Base-by-base conservation (phyloP, 2,113 vertebrate species). In the Channa argus region DNA sequence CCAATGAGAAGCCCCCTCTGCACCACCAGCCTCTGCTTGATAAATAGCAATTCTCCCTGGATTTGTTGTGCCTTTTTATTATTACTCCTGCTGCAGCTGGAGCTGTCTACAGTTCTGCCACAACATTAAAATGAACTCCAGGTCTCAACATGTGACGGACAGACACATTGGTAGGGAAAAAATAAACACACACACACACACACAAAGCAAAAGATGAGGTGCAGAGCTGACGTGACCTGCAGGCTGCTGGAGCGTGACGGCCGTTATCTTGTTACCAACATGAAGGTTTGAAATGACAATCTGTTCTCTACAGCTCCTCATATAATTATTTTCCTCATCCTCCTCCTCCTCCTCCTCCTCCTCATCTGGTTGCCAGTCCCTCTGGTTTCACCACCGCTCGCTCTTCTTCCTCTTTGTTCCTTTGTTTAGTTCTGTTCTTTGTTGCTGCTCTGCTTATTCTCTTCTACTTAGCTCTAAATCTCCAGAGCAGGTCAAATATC, bases 201-300 rank as follows among this genome's bases (percentile, higher is more conserved):
- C 0, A n/a, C 3, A 36, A 11, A n/a, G 47, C 2, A 15, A 15
- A 56, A 47, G 72, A 65, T 56, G 49, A 71, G 72, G 24, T 13
- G 52, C 24, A 24, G 58, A 13, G 65, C 47, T 10, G 73, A 66
- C 62, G 53, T 58, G 81, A 83, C 81, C 64, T 46, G 61, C 55
- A 15, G 66, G 49, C 45, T 54, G 67, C 63, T 56, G 76, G 51
- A 67, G 62, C 46, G 63, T 53, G 71, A 80, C 66, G 56, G n/a
- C 51, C 8, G 6, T 41, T 3, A 62, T 79, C 61, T 64, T 64
- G 71, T 58, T 54, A 54, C 60, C 50, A 15, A 56, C 58, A 45
- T 63, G 66, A 63, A 36, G 71, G 53, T 60, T 79, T 69, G 63
- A 79, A 83, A 83, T 65, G 76, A 83, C 71, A 55, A 59, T 63